Base-by-base conservation (phyloP, 2,797 vertebrate species). In the Kryptolebias ocellatus region DNA sequence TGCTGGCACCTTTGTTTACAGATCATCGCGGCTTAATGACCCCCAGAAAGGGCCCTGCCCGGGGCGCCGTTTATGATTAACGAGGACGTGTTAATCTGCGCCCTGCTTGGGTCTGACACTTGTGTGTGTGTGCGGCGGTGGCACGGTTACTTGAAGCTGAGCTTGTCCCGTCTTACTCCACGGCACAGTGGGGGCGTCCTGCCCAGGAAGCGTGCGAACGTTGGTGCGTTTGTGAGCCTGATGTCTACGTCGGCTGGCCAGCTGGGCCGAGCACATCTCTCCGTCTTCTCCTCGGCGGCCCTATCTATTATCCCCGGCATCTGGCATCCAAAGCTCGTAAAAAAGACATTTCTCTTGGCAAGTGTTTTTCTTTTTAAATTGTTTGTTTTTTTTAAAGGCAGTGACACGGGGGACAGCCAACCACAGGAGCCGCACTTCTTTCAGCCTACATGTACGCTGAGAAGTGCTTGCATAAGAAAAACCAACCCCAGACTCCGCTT, bases 331-430 rank as follows among this genome's bases (percentile, higher is more conserved):
- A 85, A 85, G 76, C 70, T 80, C 75, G 84, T 90, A 91, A 92
- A 92, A 87, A 92, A 90, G 88, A 93, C 87, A 78, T 90, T 92
- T 92, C 86, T 89, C 77, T 90, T 92, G 90, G 92, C 91, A 84
- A 86, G 78, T 83, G 81, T 79, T 82, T 90, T 89, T 86, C 2
- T 24, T 24, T 24, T 24, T 24, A 1, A 24, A 24, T 24, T 24
- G 20, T 24, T 24, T 24, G 20, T 24, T 24, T 24, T 24, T 24
- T 90, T 86, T 80, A 83, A 87, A 83, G 83, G 82, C 87, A 87
- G 90, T 89, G 92, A 92, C 89, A 92, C 83, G 85, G 86, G 87
- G 88, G 91, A 93, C 91, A 93, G 89, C 90, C 84, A 87, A 92
- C 91, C 89, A 85, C 90, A 91, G 88, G 87, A 94, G 90, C 85